phyloP scores from a whole-genome alignment of 2,888 invertebrate species.

The Boloria selene region DNA sequence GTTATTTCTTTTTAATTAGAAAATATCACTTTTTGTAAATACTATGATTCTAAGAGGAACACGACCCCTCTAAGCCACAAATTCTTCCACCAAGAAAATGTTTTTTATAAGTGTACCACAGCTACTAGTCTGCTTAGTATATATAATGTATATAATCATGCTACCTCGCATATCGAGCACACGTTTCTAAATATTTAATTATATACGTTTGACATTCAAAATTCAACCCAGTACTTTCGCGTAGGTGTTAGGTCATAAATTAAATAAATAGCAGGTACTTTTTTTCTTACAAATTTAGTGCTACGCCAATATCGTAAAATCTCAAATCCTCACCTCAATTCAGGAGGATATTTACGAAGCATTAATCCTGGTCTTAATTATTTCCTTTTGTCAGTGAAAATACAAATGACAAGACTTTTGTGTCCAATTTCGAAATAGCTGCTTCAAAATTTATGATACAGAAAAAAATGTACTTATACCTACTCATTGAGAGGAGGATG shows the following conservation, averaged over 20 bases:
- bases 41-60: no score
- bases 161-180: no score
- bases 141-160: no score
- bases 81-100: no score
- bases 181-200: background rate
- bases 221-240: background rate
- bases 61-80: no score
- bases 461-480: background rate
- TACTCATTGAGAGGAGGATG: no score
- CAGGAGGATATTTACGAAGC: conserved; percentile 21
- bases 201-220: conserved; percentile 1
- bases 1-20: no score
- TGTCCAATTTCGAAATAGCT: conserved; percentile 25
- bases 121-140: no score
- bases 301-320: conserved; percentile 24
- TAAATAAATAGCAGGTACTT: conserved; percentile 5
- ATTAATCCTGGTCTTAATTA: conserved; percentile 45
- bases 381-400: conserved; percentile 45
- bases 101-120: no score
- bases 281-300: conserved; percentile 10
- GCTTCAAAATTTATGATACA: background rate
- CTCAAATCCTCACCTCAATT: conserved; percentile 19
- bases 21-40: no score
- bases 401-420: conserved; percentile 24
- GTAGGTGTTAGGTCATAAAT: background rate